phyloP scores from a whole-genome alignment of 2,888 invertebrate genomes.

The Aspidapion aeneum region DNA sequence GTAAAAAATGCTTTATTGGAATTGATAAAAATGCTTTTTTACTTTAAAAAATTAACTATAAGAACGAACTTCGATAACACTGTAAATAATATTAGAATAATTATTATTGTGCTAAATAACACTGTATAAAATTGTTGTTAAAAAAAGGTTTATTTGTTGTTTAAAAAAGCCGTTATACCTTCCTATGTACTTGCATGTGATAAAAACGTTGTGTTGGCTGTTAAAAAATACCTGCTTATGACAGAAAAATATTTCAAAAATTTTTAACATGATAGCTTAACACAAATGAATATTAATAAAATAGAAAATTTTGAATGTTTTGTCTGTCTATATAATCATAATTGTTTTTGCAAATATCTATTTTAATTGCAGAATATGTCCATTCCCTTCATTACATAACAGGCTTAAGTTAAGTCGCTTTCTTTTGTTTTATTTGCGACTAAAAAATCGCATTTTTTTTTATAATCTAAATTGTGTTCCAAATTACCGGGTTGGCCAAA shows the following conservation, averaged over 20 bases:
- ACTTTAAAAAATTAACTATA: conserved; percentile 39
- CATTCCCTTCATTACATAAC: too few relatives aligned
- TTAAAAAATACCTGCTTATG: conserved; percentile 39
- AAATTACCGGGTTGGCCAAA: too few relatives aligned
- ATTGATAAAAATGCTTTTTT: conserved; percentile 50
- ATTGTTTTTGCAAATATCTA: too few relatives aligned
- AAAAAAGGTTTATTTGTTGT: neutral
- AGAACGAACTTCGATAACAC: neutral
- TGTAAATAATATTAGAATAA: neutral
- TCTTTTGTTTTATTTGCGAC: too few relatives aligned
- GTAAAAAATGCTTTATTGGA: conserved; percentile 48
- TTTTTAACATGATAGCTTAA: conserved; percentile 8
- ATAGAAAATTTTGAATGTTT: too few relatives aligned
- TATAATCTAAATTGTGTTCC: too few relatives aligned
- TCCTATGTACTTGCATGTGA: conserved; percentile 44
- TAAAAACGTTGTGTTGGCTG: conserved; percentile 44
- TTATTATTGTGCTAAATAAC: neutral
- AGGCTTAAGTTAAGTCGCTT: too few relatives aligned
- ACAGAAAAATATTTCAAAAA: conserved; percentile 24
- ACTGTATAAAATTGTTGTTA: neutral
- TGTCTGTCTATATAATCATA: too few relatives aligned
- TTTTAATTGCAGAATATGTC: too few relatives aligned
- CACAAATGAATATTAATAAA: too few relatives aligned
- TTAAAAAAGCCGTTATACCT: neutral
- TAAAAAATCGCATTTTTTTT: too few relatives aligned